Percentiles rank a stretch among this genome's conserved stretches.
Conservation (phyloP, 2,113 vertebrate species). For the Vombatus ursinus region DNA sequence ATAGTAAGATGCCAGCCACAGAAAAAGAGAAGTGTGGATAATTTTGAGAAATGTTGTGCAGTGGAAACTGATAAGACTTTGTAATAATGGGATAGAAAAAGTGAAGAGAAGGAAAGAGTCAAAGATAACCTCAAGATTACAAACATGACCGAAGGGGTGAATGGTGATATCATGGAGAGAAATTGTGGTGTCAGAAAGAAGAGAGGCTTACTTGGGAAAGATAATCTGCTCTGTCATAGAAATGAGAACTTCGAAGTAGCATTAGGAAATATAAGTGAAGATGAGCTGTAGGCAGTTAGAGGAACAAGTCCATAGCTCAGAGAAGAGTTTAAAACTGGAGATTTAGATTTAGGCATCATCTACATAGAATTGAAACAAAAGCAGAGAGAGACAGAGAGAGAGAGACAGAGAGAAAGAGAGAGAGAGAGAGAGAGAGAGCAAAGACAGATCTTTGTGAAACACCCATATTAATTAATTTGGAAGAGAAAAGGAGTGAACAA, state of each 20-base stretch:
- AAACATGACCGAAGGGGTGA: background rate
- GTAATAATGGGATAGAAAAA: background rate
- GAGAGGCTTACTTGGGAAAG: background rate
- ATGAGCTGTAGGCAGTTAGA: background rate
- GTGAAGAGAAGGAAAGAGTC: background rate
- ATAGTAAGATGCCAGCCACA: background rate
- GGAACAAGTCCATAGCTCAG: background rate
- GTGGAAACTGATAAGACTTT: background rate
- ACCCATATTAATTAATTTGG: background rate
- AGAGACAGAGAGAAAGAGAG: too few species aligned
- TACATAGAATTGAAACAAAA: background rate
- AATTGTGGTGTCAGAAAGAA: background rate
- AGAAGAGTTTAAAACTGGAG: background rate
- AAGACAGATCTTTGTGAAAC: background rate
- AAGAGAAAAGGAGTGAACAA: accelerated
- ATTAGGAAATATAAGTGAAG: background rate
- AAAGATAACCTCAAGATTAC: background rate
- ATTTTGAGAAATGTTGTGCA: background rate
- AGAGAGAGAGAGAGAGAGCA: background rate
- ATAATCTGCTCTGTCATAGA: background rate
- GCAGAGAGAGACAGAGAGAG: background rate
- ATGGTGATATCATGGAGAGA: background rate
- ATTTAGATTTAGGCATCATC: background rate
- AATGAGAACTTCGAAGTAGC: background rate
- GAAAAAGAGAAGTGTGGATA: background rate